Percentiles rank a stretch among this genome's conserved stretches.
phyloP scores from a whole-genome alignment of 2,888 invertebrate species.

The Sicus ferrugineus region DNA sequence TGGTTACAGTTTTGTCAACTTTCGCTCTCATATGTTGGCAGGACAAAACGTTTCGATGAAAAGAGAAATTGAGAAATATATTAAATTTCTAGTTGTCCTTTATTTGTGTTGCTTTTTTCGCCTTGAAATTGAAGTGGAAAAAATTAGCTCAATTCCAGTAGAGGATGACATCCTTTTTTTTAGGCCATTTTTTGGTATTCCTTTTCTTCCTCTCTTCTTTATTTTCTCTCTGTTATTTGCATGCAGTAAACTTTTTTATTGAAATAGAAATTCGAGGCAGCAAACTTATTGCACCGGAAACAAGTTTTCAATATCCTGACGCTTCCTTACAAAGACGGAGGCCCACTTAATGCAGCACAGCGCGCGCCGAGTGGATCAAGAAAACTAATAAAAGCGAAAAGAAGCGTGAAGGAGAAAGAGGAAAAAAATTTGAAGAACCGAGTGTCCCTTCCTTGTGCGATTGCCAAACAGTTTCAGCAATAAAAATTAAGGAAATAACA shows the following conservation, averaged over 20 bases:
- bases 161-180: conserved; percentile 21
- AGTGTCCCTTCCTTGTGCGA: conserved; percentile 7
- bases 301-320: conserved; percentile 32
- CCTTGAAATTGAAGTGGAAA: not conserved
- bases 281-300: conserved; percentile 30
- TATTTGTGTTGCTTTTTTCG: not conserved
- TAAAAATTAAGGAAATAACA: conserved; percentile 31
- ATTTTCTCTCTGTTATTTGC: not conserved
- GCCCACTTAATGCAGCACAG: not conserved
- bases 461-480: conserved; percentile 26
- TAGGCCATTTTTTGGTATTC: not conserved
- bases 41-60: too few species aligned
- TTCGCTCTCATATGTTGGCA: not conserved
- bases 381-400: not conserved
- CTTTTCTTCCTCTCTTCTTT: not conserved
- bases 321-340: not conserved
- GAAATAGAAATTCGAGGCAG: conserved; percentile 22
- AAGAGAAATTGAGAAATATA: too few species aligned
- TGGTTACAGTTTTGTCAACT: not conserved
- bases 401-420: not conserved
- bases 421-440: not conserved
- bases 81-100: too few species aligned
- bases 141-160: not conserved
- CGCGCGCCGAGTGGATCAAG: not conserved
- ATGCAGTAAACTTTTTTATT: conserved; percentile 1